Conservation (phyloP, 2,113 vertebrate species). For the Ailurus styani region DNA sequence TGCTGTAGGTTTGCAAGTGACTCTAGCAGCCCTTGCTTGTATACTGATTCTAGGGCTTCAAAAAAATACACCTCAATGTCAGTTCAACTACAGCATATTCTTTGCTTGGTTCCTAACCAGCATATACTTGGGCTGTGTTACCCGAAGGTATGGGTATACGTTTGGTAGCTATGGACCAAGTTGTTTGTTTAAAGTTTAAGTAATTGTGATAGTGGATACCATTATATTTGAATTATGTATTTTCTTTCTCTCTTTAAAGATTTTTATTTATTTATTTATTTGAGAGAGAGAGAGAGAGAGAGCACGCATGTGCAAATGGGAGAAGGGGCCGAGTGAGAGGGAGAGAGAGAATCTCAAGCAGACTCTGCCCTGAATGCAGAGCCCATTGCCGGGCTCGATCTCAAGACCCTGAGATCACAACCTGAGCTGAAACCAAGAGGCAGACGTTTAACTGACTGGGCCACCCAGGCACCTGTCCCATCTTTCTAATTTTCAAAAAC, state of each 20-base stretch:
- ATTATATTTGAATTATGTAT: background rate
- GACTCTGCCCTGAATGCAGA: rapidly evolving
- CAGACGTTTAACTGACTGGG: background rate
- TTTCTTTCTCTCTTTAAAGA: background rate
- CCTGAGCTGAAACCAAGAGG: background rate
- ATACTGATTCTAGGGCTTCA: background rate
- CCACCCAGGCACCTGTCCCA: background rate
- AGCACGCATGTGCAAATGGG: background rate
- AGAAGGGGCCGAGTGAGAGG: background rate
- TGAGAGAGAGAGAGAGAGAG: background rate
- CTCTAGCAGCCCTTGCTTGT: background rate
- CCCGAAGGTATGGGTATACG: background rate
- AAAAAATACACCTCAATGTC: background rate
- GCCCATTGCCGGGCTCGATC: rapidly evolving
- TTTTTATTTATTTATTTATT: background rate
- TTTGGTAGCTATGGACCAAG: background rate
- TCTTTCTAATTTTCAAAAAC: background rate
- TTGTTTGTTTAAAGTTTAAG: background rate
- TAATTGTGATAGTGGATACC: background rate
- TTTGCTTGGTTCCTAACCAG: background rate
- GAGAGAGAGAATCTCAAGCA: background rate
- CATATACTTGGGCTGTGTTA: background rate
- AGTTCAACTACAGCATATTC: background rate
- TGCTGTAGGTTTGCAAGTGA: background rate
- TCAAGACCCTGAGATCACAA: background rate